Percentiles rank a stretch among this genome's conserved stretches.
Evolutionary conservation across 2,797 vertebrate genomes (phyloP).

Genomic region (Psittacula echo): DNA sequence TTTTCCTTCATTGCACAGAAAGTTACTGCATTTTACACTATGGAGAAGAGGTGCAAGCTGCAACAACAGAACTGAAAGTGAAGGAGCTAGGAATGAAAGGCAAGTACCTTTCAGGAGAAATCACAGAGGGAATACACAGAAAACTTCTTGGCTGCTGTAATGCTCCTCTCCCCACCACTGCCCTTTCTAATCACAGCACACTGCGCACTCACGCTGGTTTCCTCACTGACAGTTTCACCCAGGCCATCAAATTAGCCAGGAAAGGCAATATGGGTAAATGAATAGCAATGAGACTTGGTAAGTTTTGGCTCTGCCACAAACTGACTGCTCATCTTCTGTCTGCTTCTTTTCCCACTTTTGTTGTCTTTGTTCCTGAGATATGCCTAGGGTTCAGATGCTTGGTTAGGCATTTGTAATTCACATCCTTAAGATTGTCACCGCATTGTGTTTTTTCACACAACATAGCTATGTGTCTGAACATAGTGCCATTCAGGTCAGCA

Average conservation of each 20-base stretch:
- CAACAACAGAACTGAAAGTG: background rate
- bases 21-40: background rate
- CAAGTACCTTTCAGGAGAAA: background rate
- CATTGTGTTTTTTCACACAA: background rate
- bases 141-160: constrained; percentile 26
- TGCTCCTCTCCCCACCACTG: background rate
- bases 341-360: background rate
- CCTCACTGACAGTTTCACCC: background rate
- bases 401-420: background rate
- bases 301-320: background rate
- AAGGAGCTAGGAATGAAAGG: background rate
- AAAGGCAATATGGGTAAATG: background rate
- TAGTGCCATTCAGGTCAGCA: rapidly evolving
- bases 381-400: background rate
- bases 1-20: background rate
- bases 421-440: background rate
- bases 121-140: background rate
- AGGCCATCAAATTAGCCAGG: background rate
- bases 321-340: background rate
- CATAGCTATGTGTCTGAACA: rapidly evolving
- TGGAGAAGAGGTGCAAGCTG: background rate
- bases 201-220: background rate
- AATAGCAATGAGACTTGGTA: background rate
- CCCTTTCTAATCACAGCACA: background rate
- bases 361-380: background rate